Conservation (phyloP, 2,888 invertebrate species). For the Tyria jacobaeae region DNA sequence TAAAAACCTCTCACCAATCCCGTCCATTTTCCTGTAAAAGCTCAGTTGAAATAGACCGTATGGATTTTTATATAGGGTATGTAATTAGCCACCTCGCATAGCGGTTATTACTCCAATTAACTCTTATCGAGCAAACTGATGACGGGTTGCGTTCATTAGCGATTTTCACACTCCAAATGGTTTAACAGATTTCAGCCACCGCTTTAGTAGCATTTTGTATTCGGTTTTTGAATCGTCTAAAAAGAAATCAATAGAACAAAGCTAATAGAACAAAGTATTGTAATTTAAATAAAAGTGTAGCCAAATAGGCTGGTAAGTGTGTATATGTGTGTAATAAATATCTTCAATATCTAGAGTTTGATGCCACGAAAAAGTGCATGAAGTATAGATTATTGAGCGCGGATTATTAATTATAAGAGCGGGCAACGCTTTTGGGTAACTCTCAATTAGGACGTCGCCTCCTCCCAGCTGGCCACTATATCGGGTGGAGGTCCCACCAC, state of each 20-base stretch:
- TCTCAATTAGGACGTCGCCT: no score
- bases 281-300: no score
- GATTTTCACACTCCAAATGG: constrained; percentile 14
- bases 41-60: constrained; percentile 1
- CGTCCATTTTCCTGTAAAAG: not conserved
- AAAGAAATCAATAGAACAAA: no score
- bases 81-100: constrained; percentile 35
- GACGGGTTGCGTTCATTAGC: constrained; percentile 34
- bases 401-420: no score
- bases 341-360: not conserved
- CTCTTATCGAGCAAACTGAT: constrained; percentile 38
- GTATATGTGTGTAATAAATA: not conserved
- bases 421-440: no score
- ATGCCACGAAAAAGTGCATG: not conserved
- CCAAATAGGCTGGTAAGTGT: not conserved
- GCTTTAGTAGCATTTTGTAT: not conserved
- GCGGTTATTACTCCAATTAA: constrained; percentile 47
- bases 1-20: not conserved
- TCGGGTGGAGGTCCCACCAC: no score
- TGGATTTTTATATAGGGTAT: constrained; percentile 28
- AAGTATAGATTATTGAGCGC: no score
- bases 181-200: constrained; percentile 9
- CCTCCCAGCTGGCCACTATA: no score
- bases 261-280: no score
- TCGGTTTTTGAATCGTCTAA: no score